Conservation (phyloP, 2,888 invertebrate species). For the Allolobophora icterica region DNA sequence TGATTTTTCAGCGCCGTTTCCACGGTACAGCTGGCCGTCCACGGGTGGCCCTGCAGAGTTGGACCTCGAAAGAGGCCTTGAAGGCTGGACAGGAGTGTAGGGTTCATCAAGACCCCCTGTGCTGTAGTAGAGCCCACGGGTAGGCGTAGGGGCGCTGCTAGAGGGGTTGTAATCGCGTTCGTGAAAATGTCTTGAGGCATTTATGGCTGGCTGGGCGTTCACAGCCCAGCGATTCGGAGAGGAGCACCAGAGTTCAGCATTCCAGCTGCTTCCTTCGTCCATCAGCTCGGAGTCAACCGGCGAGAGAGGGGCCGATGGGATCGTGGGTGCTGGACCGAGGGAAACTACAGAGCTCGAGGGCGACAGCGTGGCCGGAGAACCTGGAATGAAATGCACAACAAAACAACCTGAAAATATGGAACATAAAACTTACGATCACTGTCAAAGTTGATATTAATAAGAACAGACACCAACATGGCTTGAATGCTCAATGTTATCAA, state of each 20-base stretch:
- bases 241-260: constrained; percentile 24
- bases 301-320: constrained; percentile 49
- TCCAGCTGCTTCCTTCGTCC: constrained; percentile 27
- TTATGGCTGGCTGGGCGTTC: constrained; percentile 23
- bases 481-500: background rate
- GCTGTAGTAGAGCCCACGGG: background rate
- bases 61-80: constrained; percentile 22
- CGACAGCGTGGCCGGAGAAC: constrained; percentile 48
- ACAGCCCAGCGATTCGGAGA: constrained; percentile 30
- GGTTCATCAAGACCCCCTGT: background rate
- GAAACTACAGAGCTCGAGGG: constrained; percentile 47
- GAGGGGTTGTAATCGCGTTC: background rate
- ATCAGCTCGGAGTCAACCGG: constrained; percentile 43
- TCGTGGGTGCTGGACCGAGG: constrained; percentile 49
- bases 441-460: no score
- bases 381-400: constrained; percentile 34
- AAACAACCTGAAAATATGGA: no score
- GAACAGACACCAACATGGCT: background rate
- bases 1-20: background rate
- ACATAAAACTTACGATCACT: no score
- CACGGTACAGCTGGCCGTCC: background rate
- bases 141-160: background rate
- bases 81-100: background rate
- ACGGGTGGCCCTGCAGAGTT: background rate
- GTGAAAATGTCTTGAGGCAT: constrained; percentile 29